Base-by-base conservation (phyloP, 1,140 invertebrate genomes). In the Caenorhabditis brenneri region DNA sequence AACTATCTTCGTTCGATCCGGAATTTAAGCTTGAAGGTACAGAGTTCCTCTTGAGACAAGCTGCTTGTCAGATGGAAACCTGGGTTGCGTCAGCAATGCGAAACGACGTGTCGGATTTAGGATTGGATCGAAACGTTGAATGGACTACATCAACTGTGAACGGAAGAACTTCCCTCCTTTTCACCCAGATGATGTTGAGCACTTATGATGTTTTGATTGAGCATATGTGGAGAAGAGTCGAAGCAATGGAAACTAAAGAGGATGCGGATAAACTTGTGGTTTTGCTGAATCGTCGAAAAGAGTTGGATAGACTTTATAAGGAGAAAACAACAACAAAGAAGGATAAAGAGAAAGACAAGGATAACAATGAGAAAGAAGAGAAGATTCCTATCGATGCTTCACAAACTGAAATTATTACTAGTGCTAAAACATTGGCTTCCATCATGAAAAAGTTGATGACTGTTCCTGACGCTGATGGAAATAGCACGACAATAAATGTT, bases 121-220 rank as follows among this genome's bases (percentile, higher is more conserved):
- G 81, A 69, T 65, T 82, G 22, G 81, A 82, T 60, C 60, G 42
- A 33, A 48, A 48, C 31, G 15, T 36, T 9, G 81, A 82, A 10
- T 82, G 81, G 81, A 82, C 55, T 3, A 51, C 80, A 6, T 19
- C 51, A 0, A 69, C 81, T 9, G 55, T 46, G 0, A 60, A 58
- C 4, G 81, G 81, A 29, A 65, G 60, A 36, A 27, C 58, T n/a
- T 39, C 39, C 16, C 15, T 82, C 1, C 9, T 82, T 5, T 82
- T 82, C 27, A 33, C 81, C 9, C 42, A 82, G 22, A 82, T 82
- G 81, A 82, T 82, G 60, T 22, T 74, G 39, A 46, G 31, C 39
- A 27, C 60, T 46, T 82, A 82, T 46, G 81, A 82, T 27, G 81
- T 82, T 3, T 42, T 82, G 5, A 82, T 82, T 9, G 81, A 82